Base-by-base conservation (phyloP, 2,797 vertebrate genomes). In the Rhynchonycteris naso region DNA sequence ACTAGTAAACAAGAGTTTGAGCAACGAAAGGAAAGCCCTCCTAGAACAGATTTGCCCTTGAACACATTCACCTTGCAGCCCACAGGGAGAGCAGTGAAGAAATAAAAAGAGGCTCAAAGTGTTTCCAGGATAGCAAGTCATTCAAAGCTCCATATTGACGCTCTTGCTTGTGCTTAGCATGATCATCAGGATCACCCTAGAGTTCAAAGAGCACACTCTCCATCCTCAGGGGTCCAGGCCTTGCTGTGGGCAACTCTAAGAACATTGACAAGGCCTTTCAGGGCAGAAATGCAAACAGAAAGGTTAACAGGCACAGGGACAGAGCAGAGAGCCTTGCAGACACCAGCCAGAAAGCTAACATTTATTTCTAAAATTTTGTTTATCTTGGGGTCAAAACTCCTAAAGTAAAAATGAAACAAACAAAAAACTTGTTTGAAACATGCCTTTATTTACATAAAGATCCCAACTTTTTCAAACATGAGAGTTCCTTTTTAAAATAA, bases 291-390 rank as follows among this genome's bases (percentile, higher is more conserved):
- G 33, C 33, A 86, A 79, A n/a, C 69, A 43, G 33, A 78, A 82
- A 72, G 8, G 22, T 30, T 52, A 56, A 24, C 13, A 43, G 35
- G 35, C 12, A 0, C 1, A 0, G 19, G 19, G 56, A 6, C 38
- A 3, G 12, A n/a, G 6, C 68, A 26, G 52, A 81, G 56, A 38
- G 58, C 2, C 1, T 4, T 28, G 19, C 43, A 50, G 30, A 68
- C 72, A 59, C 12, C n/a, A 68, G 58, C 28, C 59, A n/a, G 21
- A 76, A 84, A 88, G 28, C 26, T 22, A 54, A 38, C 56, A 54
- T 71, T 58, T 63, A 19, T 63, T 95, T 92, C 38, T 61, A 47
- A 88, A 85, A 15, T 87, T 78, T 58, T 58, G 59, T 91, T 92
- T 56, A 65, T 90, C 47, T 89, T 18, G 65, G 33, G 56, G 69